Evolutionary conservation across 2,797 vertebrate species (phyloP).

Genomic region (Cossypha heuglini): DNA sequence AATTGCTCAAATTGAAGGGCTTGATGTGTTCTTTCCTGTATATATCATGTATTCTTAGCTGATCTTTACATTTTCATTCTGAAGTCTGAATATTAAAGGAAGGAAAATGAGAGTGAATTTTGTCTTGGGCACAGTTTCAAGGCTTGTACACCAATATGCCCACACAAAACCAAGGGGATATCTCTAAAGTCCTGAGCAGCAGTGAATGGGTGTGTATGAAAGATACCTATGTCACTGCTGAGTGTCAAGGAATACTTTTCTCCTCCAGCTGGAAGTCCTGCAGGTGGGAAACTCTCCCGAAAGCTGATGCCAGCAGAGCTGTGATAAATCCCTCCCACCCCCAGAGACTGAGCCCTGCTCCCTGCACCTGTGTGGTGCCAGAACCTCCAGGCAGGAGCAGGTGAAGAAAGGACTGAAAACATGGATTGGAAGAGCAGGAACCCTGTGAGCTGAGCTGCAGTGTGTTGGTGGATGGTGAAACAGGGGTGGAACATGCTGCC

Average conservation of each 20-base stretch:
- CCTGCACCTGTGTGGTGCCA: background rate
- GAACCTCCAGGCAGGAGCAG: background rate
- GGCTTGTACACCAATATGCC: accelerated
- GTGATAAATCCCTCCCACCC: background rate
- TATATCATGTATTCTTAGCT: background rate
- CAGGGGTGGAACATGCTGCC: background rate
- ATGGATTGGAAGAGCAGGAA: background rate
- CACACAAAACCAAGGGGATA: background rate
- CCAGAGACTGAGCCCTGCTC: background rate
- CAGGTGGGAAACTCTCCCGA: background rate
- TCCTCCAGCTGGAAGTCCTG: background rate
- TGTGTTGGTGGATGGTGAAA: background rate
- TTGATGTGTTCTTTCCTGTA: background rate
- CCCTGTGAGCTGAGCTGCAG: background rate
- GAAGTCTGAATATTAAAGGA: background rate
- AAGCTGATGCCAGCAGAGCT: background rate
- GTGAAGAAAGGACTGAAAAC: background rate
- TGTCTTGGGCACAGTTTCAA: background rate
- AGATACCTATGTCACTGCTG: background rate
- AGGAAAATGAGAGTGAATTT: background rate
- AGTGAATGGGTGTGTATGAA: background rate
- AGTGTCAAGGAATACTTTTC: background rate
- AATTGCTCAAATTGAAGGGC: background rate
- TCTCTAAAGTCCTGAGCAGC: background rate
- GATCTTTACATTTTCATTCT: background rate